Base-by-base conservation (phyloP, 2,113 vertebrate genomes). In the Rhadina sibilatrix region DNA sequence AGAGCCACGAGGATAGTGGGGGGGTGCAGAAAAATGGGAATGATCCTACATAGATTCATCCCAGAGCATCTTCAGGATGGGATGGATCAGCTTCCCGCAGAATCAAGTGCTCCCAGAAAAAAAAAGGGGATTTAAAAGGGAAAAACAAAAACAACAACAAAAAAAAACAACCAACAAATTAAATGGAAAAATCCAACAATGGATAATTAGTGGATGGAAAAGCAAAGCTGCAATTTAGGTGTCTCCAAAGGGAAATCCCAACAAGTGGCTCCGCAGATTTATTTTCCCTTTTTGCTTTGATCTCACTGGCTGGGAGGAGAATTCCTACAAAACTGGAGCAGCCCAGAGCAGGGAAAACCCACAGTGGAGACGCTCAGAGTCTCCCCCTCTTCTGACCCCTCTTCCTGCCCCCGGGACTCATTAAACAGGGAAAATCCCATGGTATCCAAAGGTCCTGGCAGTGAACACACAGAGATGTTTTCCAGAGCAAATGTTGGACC, bases 181-280 rank as follows among this genome's bases (percentile, higher is more conserved):
- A 92, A 85, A 95, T 23, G 68, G 30, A 89, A 91, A 89, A 82
- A 57, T 38, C 10, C 12, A 96, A 89, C 80, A 95, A 95, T 33
- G 56, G 70, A 30, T 86, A 96, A 97, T 96, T 80, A 96, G 88
- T 23, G 71, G 31, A 78, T 52, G 66, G 66, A 94, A 79, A 7
- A 77, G 92, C 90, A 88, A 89, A 71, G 82, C 87, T 90, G 83
- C 76, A 90, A 96, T 96, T 96, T 87, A 33, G 61, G 82, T 15
- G 10, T 90, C 94, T 96, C 95, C 22, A n/a, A 83, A 69, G 94
- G 94, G 83, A 70, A 69, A 46, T 50, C 11, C 7, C 78, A 93
- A 94, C 96, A 93, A 96, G 94, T 25, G 60, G 90, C 57, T 94
- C 87, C 31, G 11, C 3, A 7, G 23, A 77, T 96, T 96, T 82